Base-by-base conservation (phyloP, 2,113 vertebrate species). In the Engystomops pustulosus region DNA sequence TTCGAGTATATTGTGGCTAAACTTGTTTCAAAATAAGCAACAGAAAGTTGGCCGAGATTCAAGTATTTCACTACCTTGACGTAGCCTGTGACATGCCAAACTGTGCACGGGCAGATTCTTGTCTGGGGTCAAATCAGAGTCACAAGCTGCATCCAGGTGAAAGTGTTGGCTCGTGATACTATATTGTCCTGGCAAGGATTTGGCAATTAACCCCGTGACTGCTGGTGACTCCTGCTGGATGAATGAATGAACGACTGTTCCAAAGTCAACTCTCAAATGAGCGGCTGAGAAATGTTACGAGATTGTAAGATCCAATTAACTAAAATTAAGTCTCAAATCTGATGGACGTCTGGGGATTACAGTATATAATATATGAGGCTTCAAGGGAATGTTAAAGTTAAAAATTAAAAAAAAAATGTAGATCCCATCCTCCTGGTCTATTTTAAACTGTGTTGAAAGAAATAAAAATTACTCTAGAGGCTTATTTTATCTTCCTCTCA, bases 11-110 rank as follows among this genome's bases (percentile, higher is more conserved):
- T 79, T 79, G 83, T 45, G 75, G 83, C 83, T 85, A 70, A 58
- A 70, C 83, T 41, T 58, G 47, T 58, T 85, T 79, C 75, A 79
- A 85, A 85, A 85, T 85, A 85, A 85, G 83, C 83, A 85, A 69
- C 83, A 79, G 83, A 85, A 85, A 85, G 23, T 85, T 85, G 83
- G 83, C 70, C 25, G 72, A 3, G 15, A 9, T 32, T 85, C 62
- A 79, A 85, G 23, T 65, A 69, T 85, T 85, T 69, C 51, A 53
- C 74, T 85, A 68, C 83, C 62, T 53, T 55, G 51, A 58, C 36
- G 38, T 79, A 70, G 60, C 36, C 78, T 30, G 72, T 79, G 83
- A 79, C 75, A 58, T 85, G 74, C 83, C 83, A 85, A 85, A 79
- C 47, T 11, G 74, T 79, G 82, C 47, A 79, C 7, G 74, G 65